Evolutionary conservation across 2,113 vertebrate genomes (phyloP).

Genomic region (Leucosticte australis): DNA sequence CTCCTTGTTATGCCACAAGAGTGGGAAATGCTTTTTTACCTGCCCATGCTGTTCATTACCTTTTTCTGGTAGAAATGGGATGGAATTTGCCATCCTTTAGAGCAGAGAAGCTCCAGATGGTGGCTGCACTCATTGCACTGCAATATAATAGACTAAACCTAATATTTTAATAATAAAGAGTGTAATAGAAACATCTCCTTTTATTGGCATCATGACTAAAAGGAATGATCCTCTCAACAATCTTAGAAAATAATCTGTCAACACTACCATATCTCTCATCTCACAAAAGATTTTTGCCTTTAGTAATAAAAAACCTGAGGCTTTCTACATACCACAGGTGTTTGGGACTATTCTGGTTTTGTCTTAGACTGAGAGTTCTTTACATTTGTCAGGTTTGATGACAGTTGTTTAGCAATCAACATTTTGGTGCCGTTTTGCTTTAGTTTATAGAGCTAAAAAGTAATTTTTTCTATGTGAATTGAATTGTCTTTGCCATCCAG

Average conservation of each 20-base stretch:
- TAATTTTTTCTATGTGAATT: background rate
- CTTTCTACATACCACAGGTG: background rate
- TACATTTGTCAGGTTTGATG: background rate
- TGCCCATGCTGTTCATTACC: background rate
- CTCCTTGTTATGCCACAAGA: background rate
- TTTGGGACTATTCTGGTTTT: background rate
- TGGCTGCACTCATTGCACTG: background rate
- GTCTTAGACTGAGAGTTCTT: background rate
- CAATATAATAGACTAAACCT: background rate
- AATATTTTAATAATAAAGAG: background rate
- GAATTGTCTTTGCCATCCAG: background rate
- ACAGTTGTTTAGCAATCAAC: background rate
- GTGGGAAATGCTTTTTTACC: background rate
- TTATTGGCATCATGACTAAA: background rate
- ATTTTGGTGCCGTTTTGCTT: background rate
- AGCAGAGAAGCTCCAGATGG: background rate
- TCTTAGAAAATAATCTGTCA: background rate
- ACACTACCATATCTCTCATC: background rate
- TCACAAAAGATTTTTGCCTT: background rate
- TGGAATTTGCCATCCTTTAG: background rate
- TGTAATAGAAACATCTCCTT: background rate
- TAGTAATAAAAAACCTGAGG: background rate
- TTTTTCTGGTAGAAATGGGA: background rate
- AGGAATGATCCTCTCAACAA: background rate
- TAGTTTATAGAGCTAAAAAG: background rate